These are phyloP conservation scores for Aquatica leii DNA, from an alignment of 2,888 invertebrate species.

Conservation along the genomic window DNA sequence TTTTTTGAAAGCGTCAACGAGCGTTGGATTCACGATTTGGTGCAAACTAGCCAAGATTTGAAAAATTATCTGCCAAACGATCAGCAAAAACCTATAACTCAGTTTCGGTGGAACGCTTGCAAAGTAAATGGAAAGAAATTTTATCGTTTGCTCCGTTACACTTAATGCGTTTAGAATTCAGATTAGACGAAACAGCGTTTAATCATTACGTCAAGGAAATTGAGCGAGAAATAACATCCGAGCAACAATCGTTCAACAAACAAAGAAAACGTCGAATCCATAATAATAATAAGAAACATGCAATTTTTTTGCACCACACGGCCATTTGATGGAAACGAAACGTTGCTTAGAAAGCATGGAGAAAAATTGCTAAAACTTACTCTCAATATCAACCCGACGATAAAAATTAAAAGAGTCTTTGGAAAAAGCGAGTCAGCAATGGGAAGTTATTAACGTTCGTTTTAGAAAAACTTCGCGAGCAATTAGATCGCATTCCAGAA, in stretches of 20 bases:
- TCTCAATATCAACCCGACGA: slow-evolving; percentile 74
- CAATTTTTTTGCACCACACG: slow-evolving; percentile 79
- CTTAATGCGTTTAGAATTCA: slow-evolving; percentile 87
- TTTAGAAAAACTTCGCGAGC: slow-evolving; percentile 76
- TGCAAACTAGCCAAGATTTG: slow-evolving; percentile 78
- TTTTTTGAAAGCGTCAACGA: slow-evolving; percentile 91
- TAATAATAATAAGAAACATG: slow-evolving; percentile 81
- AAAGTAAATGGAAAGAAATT: slow-evolving; percentile 78
- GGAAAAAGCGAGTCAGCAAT: slow-evolving; percentile 75
- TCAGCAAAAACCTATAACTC: slow-evolving; percentile 72
- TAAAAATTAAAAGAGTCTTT: slow-evolving; percentile 70
- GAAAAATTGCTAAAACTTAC: slow-evolving; percentile 75
- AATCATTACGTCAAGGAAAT: slow-evolving; percentile 86
- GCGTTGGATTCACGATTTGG: slow-evolving; percentile 80
- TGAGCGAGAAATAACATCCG: slow-evolving; percentile 85
- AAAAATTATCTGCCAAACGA: slow-evolving; percentile 72
- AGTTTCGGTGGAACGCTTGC: slow-evolving; percentile 73
- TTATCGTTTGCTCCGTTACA: slow-evolving; percentile 82
- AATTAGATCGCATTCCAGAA: slow-evolving; percentile 85
- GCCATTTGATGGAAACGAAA: slow-evolving; percentile 74
- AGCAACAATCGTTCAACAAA: slow-evolving; percentile 82
- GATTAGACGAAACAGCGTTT: slow-evolving; percentile 86
- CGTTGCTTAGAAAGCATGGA: slow-evolving; percentile 80
- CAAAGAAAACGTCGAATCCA: slow-evolving; percentile 86
- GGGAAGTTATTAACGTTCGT: slow-evolving; percentile 75